A percentile compares a stretch with the other conserved stretches of the same genome.
Evolutionary conservation across 2,888 invertebrate species (phyloP).

Genomic region (Drosophila atripex): DNA sequence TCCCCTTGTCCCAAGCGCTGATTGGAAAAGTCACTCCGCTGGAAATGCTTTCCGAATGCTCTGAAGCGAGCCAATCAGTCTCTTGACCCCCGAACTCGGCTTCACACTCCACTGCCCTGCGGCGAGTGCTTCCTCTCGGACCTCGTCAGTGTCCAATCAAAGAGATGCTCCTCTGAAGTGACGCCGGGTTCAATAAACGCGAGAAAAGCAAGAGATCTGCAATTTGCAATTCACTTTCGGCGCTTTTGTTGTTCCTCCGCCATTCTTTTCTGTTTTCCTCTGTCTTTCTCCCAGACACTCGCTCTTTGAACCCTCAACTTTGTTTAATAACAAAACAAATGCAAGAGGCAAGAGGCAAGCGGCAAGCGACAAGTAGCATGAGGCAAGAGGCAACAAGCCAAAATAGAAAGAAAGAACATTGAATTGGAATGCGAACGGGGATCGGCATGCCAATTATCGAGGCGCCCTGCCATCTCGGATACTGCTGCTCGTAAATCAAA

Average conservation of each 20-base stretch:
- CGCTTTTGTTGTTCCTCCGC: constrained; percentile 43
- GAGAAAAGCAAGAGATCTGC: constrained; percentile 38
- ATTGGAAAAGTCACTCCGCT: constrained; percentile 5
- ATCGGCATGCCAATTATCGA: constrained; percentile 40
- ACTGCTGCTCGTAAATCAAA: constrained; percentile 43
- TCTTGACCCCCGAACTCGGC: constrained; percentile 32
- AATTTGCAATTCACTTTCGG: constrained; percentile 54
- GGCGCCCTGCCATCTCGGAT: constrained; percentile 16
- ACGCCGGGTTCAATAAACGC: constrained; percentile 61
- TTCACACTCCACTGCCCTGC: constrained; percentile 12
- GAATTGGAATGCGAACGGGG: constrained; percentile 29
- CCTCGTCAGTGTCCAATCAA: constrained; percentile 24
- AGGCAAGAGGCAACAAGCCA: constrained; percentile 29
- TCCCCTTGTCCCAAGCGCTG: neutral
- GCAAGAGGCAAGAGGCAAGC: neutral
- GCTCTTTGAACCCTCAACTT: constrained; percentile 65
- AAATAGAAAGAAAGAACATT: constrained; percentile 27
- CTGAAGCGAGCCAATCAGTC: constrained; percentile 22
- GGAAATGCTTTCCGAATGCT: constrained; percentile 15
- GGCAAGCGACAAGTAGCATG: constrained; percentile 3
- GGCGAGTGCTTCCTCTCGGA: constrained; percentile 10
- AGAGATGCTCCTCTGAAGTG: neutral
- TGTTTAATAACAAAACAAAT: constrained; percentile 55
- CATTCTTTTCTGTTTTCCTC: constrained; percentile 46
- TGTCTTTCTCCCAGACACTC: constrained; percentile 23